Base-by-base conservation (phyloP, 35 echinoderm and acorn worm genomes). In the Apostichopus californicus region DNA sequence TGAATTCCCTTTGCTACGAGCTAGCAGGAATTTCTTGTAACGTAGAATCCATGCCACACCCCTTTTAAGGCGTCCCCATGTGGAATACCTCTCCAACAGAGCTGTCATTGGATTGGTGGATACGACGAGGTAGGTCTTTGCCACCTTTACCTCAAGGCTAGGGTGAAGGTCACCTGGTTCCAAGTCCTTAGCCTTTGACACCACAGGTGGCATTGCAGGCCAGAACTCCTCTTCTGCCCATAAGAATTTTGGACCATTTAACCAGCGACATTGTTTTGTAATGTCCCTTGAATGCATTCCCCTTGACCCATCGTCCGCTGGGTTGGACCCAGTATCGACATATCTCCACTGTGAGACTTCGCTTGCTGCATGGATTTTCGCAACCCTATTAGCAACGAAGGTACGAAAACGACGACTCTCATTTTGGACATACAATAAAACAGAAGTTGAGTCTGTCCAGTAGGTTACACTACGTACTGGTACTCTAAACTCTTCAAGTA, bases 401-500 rank as follows among this genome's bases (percentile, higher is more conserved):
- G 94, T 95, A 2, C 66, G 59, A 83, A 95, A 95, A 25, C 91
- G 34, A n/a, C 91, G 77, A 60, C 83, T 93, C 54, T 95, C 91
- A 59, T 93, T 95, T n/a, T 57, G n/a, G 15, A 91, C 65, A 73
- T 96, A 96, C 86, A 64, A 54, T 17, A 96, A 81, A 2, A 96
- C 89, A 10, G 92, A 91, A 21, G 88, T 96, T 34, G 78, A 91
- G 80, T 96, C 95, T 24, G 92, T 94, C 95, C 92, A 96, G 79
- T 56, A 95, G 11, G 90, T 94, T 1, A 71, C 64, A 85, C 8
- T 91, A 17, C 66, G 15, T 17, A 92, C 17, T 71, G 88, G 79
- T 56, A 94, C 56, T 77, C 89, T 92, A 15, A 94, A 61, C 57
- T 94, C 93, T 57, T 94, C 93, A 59, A 75, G 92, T n/a, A 91